Conservation (phyloP, 2,797 vertebrate genomes). For the Micrastur ruficollis region DNA sequence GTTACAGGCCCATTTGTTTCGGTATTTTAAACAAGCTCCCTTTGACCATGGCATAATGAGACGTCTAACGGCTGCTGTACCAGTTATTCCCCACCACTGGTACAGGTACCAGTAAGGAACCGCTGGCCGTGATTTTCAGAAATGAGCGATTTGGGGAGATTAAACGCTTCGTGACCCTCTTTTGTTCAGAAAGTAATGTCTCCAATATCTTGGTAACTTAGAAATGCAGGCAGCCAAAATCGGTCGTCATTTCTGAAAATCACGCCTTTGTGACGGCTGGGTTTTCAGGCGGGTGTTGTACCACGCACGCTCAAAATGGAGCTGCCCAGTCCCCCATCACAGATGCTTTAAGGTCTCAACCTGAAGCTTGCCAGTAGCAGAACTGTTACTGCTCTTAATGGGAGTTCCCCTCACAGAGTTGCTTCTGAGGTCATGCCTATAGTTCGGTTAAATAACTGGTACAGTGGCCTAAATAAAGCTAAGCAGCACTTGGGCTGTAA, state of each 20-base stretch:
- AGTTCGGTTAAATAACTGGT: not conserved
- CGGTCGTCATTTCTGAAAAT: not conserved
- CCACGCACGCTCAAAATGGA: fast-evolving
- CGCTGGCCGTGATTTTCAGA: not conserved
- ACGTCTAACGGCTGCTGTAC: too few relatives aligned
- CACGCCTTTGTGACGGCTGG: fast-evolving
- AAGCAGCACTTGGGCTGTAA: not conserved
- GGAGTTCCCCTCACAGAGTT: not conserved
- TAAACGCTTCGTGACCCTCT: not conserved
- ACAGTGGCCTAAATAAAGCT: not conserved
- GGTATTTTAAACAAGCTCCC: not conserved
- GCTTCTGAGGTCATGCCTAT: not conserved
- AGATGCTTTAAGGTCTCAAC: not conserved
- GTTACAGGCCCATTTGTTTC: not conserved
- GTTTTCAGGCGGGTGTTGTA: not conserved
- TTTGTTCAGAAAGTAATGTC: not conserved
- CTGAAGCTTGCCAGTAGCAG: not conserved
- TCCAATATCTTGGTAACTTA: not conserved
- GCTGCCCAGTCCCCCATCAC: fast-evolving
- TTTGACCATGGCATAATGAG: fast-evolving
- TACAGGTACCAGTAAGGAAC: not conserved
- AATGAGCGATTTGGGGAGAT: not conserved
- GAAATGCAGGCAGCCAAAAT: not conserved
- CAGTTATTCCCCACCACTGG: not conserved
- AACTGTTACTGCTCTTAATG: not conserved